Evolutionary conservation across 1,140 invertebrate genomes (phyloP).

Genomic region (Heliconius hermathena): DNA sequence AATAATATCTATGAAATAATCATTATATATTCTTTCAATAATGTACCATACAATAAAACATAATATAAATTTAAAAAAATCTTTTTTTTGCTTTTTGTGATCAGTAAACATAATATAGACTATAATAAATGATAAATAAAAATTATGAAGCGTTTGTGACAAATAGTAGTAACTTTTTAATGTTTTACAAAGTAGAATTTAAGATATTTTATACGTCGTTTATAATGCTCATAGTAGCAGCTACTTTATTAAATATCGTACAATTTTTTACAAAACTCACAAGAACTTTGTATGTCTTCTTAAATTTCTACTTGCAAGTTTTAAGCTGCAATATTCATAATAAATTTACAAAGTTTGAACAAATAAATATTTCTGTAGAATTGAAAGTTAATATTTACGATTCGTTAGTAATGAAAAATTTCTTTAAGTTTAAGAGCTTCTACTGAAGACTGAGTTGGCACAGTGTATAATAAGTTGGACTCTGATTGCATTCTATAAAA

Average conservation of each 20-base stretch:
- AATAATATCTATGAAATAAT: not conserved
- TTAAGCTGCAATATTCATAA: constrained; percentile 2
- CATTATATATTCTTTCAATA: not conserved
- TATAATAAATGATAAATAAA: not conserved
- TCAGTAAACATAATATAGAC: too few species aligned
- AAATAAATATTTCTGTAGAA: not conserved
- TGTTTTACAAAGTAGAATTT: not conserved
- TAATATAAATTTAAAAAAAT: too few species aligned
- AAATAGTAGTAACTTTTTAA: not conserved
- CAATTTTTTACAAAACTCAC: not conserved
- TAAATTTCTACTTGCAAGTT: not conserved
- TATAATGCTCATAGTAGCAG: not conserved
- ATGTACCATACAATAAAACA: too few species aligned
- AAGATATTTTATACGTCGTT: not conserved
- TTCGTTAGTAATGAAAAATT: constrained; percentile 1
- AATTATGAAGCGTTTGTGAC: too few species aligned
- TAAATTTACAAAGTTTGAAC: not conserved
- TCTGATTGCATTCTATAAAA: not conserved
- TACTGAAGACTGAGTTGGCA: not conserved
- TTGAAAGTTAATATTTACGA: constrained; percentile 2
- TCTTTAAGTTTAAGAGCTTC: not conserved
- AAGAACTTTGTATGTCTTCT: not conserved
- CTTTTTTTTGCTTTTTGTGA: too few species aligned
- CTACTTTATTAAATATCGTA: not conserved
- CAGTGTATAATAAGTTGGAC: not conserved